A percentile compares a stretch with the other conserved stretches of the same genome.
phyloP scores from a whole-genome alignment of 23 tunicate genomes.

The Halocynthia roretzi region DNA sequence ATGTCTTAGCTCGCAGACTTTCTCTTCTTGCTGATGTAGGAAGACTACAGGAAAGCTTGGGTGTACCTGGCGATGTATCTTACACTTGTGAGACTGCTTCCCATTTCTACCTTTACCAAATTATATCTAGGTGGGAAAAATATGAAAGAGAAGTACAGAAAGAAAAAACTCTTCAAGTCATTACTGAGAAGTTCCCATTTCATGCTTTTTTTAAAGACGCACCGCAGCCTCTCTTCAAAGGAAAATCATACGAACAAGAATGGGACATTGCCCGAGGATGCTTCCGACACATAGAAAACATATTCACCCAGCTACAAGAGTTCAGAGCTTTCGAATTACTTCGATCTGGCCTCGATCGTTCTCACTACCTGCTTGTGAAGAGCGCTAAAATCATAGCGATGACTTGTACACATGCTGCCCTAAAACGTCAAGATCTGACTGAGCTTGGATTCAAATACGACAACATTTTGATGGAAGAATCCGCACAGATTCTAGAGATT shows the following conservation, averaged over 20 bases:
- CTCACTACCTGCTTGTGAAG: conserved; percentile 90
- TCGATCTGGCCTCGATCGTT: conserved; percentile 96
- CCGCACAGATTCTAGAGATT: conserved; percentile 98
- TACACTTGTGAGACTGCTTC: conserved; percentile 99
- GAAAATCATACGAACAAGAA: conserved; percentile 58
- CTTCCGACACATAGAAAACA: conserved; percentile 87
- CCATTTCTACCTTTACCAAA: conserved; percentile 93
- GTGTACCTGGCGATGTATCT: conserved; percentile 94
- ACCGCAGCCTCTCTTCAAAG: conserved; percentile 71
- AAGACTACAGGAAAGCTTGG: conserved; percentile 74
- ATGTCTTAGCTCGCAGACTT: conserved; percentile 69
- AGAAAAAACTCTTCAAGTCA: conserved; percentile 32
- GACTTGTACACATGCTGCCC: conserved; percentile 99
- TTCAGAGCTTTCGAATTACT: conserved; percentile 95
- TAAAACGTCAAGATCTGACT: conserved; percentile 87
- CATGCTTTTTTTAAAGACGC: conserved; percentile 63
- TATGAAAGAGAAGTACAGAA: conserved; percentile 58
- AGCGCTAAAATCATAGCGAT: conserved; percentile 99
- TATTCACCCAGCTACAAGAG: conserved; percentile 95
- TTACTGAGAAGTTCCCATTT: conserved; percentile 76
- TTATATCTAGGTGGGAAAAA: conserved; percentile 97
- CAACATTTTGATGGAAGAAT: conserved; percentile 98
- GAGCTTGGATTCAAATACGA: conserved; percentile 93
- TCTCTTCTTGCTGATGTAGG: conserved; percentile 89
- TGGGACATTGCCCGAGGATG: conserved; percentile 96